These are phyloP conservation scores for Myripristis jacobus DNA, from an alignment of 2,797 vertebrate species.

Conservation along the genomic window DNA sequence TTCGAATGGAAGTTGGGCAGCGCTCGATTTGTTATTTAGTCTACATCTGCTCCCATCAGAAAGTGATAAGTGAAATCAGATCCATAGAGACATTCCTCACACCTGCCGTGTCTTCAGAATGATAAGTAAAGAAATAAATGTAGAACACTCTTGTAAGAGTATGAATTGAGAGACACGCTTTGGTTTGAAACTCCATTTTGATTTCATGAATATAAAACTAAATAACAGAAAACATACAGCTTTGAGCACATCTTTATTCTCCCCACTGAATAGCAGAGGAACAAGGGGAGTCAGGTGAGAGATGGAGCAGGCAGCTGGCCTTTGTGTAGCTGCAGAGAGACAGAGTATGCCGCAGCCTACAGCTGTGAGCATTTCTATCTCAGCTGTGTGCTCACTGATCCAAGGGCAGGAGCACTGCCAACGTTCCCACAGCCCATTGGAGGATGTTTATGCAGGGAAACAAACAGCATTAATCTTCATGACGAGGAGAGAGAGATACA, in stretches of 20 bases:
- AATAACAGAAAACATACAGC: conserved; percentile 20
- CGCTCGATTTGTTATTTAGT: not conserved
- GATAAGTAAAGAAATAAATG: not conserved
- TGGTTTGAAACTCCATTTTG: not conserved
- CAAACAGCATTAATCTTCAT: conserved; percentile 65
- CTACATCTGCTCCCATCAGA: not conserved
- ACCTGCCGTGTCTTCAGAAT: not conserved
- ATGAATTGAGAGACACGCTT: not conserved
- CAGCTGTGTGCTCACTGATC: conserved; percentile 53
- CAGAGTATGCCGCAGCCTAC: conserved; percentile 16
- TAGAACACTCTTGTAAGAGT: not conserved
- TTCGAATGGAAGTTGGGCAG: not conserved
- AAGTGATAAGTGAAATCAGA: not conserved
- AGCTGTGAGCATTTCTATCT: conserved; percentile 50
- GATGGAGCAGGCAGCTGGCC: conserved; percentile 12
- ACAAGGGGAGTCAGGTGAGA: conserved; percentile 1
- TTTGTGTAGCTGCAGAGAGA: conserved; percentile 10
- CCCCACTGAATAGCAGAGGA: not conserved
- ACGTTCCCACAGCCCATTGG: conserved; percentile 43
- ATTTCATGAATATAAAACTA: not conserved
- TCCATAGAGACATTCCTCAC: not conserved
- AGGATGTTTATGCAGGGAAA: conserved; percentile 62
- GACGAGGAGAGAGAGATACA: conserved; percentile 33
- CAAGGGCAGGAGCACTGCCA: conserved; percentile 47
- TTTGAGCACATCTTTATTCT: conserved; percentile 22